phyloP scores from a whole-genome alignment of 2,113 vertebrate species.

The Sciurus niger region DNA sequence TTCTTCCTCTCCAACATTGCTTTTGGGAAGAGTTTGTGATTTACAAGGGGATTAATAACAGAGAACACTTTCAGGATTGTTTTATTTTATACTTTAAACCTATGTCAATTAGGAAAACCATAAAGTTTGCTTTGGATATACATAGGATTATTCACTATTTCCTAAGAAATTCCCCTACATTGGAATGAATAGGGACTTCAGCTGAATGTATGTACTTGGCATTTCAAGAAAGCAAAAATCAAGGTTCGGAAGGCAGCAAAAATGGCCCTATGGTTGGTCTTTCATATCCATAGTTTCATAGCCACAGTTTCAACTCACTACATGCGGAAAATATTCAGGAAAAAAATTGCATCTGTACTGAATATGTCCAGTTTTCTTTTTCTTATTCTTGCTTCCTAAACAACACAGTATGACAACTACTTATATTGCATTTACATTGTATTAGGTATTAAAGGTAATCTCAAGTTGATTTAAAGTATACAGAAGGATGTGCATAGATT shows the following conservation, averaged over 20 bases:
- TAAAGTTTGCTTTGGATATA: not conserved
- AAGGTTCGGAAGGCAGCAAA: not conserved
- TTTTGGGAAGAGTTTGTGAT: not conserved
- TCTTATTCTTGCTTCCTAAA: not conserved
- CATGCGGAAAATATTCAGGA: not conserved
- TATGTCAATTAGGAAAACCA: not conserved
- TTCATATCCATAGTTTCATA: not conserved
- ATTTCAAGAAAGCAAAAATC: not conserved
- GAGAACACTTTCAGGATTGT: not conserved
- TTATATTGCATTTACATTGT: not conserved
- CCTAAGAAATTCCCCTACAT: not conserved
- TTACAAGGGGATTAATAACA: not conserved
- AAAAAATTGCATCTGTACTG: not conserved
- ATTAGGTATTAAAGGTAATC: not conserved
- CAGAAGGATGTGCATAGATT: not conserved
- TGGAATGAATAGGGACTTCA: not conserved
- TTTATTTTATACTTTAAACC: conserved; percentile 38
- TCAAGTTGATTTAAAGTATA: not conserved
- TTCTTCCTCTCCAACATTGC: not conserved
- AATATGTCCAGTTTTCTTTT: not conserved
- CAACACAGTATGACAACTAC: not conserved
- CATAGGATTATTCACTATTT: not conserved
- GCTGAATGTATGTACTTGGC: not conserved
- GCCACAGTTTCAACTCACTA: not conserved
- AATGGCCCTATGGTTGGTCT: not conserved